Evolutionary conservation across 2,888 invertebrate species (phyloP).

Genomic region (Microplitis deprimator): DNA sequence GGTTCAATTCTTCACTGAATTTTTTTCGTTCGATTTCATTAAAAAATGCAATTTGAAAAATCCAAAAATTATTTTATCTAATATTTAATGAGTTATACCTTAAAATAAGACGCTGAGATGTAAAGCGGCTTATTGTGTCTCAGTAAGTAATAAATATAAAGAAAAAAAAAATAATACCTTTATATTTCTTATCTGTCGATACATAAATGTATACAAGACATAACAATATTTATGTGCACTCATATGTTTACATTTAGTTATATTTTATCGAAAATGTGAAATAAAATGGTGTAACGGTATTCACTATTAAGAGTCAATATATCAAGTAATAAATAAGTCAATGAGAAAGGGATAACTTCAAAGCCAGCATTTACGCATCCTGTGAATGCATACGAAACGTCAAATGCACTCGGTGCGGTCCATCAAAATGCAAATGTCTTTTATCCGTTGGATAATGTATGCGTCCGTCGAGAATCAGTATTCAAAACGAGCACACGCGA

Average conservation of each 20-base stretch:
- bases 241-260: neutral
- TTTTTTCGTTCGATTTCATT: too few relatives aligned
- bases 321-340: constrained; percentile 48
- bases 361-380: constrained; percentile 18
- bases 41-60: too few relatives aligned
- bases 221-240: neutral
- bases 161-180: neutral
- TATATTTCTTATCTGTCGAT: too few relatives aligned
- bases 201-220: too few relatives aligned
- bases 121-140: too few relatives aligned
- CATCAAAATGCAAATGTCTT: constrained; percentile 69
- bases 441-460: constrained; percentile 66
- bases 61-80: too few relatives aligned
- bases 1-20: too few relatives aligned
- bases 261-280: constrained; percentile 7
- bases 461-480: constrained; percentile 66
- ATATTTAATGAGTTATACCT: too few relatives aligned
- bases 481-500: constrained; percentile 62
- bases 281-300: neutral
- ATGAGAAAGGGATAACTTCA: constrained; percentile 10
- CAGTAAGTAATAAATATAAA: neutral
- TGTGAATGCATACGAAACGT: constrained; percentile 65
- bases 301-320: constrained; percentile 56
- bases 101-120: too few relatives aligned
- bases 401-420: constrained; percentile 67